Evolutionary conservation across 2,797 vertebrate species (phyloP).

Genomic region (Luscinia luscinia): DNA sequence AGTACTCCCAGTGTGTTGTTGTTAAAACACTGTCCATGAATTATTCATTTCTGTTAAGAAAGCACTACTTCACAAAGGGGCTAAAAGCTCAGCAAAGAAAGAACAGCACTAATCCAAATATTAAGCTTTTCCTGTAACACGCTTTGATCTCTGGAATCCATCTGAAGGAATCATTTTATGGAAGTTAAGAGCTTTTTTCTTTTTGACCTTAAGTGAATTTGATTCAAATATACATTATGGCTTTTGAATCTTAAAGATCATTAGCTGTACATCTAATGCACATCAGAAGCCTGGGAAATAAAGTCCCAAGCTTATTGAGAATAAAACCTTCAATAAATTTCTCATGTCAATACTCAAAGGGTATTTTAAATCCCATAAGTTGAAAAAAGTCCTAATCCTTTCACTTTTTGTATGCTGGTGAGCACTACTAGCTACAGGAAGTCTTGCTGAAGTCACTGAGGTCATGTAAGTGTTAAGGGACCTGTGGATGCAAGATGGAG

Average conservation of each 20-base stretch:
- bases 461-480: background rate
- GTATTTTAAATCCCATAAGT: background rate
- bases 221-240: constrained; percentile 69
- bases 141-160: constrained; percentile 75
- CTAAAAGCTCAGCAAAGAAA: constrained; percentile 73
- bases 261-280: constrained; percentile 46
- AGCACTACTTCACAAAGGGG: constrained; percentile 54
- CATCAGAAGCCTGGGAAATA: constrained; percentile 30
- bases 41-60: constrained; percentile 73
- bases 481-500: background rate
- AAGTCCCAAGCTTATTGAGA: constrained; percentile 18
- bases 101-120: constrained; percentile 75
- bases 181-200: constrained; percentile 67
- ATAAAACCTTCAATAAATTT: constrained; percentile 3
- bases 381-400: background rate
- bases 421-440: background rate
- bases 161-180: constrained; percentile 64
- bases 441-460: background rate
- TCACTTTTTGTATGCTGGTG: background rate
- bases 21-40: constrained; percentile 64
- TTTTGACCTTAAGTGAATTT: constrained; percentile 70
- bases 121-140: constrained; percentile 69
- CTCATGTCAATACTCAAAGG: background rate
- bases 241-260: constrained; percentile 66
- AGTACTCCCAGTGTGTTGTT: constrained; percentile 54